A percentile compares a stretch with the other conserved stretches of the same genome.
These are phyloP conservation scores for Danio tinwini DNA, from an alignment of 2,797 vertebrate genomes.

Conservation along the genomic window DNA sequence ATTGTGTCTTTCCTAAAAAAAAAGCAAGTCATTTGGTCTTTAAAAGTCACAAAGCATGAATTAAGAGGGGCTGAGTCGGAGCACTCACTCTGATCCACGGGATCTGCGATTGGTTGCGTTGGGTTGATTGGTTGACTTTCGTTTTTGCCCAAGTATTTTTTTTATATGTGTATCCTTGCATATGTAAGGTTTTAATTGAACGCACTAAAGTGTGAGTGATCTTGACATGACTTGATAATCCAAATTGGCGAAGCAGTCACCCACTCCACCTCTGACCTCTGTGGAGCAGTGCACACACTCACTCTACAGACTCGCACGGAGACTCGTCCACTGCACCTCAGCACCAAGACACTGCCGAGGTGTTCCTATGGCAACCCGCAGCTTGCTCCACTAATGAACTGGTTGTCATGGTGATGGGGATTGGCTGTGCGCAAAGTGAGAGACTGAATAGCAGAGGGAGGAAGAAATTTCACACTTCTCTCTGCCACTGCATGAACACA, in stretches of 20 bases:
- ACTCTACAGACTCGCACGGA: slow-evolving; percentile 50
- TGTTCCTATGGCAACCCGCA: slow-evolving; percentile 83
- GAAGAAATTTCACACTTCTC: slow-evolving; percentile 64
- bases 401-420: slow-evolving; percentile 76
- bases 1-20: background rate
- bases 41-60: background rate
- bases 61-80: no score
- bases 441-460: slow-evolving; percentile 67
- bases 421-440: slow-evolving; percentile 76
- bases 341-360: slow-evolving; percentile 76
- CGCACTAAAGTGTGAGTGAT: background rate
- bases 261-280: slow-evolving; percentile 18
- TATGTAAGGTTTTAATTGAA: background rate
- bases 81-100: no score
- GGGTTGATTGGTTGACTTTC: no score
- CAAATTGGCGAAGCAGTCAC: slow-evolving; percentile 5
- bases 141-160: background rate
- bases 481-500: slow-evolving; percentile 23
- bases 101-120: no score
- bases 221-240: background rate
- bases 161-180: background rate
- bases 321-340: slow-evolving; percentile 61
- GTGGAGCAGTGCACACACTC: slow-evolving; percentile 40
- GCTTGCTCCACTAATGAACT: slow-evolving; percentile 82
- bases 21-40: background rate